phyloP scores from a whole-genome alignment of 2,888 invertebrate species.

The Ceriagrion tenellum region DNA sequence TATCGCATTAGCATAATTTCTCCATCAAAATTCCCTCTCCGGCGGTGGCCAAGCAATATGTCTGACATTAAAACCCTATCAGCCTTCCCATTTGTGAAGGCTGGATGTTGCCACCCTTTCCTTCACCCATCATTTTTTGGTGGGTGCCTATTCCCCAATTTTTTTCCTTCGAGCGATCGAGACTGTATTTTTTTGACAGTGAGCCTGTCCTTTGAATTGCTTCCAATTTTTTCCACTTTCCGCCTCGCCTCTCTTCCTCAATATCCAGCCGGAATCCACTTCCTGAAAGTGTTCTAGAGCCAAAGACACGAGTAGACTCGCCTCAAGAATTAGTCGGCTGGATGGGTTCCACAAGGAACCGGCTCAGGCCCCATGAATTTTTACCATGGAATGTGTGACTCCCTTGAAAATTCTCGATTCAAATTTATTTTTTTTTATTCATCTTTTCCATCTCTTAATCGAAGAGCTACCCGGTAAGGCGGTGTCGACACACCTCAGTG shows the following conservation, averaged over 20 bases:
- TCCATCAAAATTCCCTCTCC: conserved; percentile 47
- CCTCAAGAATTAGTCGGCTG: too few relatives aligned
- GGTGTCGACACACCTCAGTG: background rate
- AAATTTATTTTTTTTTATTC: background rate
- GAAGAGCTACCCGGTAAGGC: background rate
- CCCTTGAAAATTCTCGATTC: background rate
- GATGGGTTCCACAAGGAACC: too few relatives aligned
- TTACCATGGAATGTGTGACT: too few relatives aligned
- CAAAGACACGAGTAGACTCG: too few relatives aligned
- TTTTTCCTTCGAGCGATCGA: background rate
- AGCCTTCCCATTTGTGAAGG: background rate
- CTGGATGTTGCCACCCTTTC: background rate
- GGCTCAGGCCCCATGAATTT: too few relatives aligned
- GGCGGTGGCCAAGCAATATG: background rate
- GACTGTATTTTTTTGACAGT: background rate
- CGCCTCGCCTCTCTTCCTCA: background rate
- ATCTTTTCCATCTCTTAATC: background rate
- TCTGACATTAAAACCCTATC: conserved; percentile 31
- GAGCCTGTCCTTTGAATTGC: background rate
- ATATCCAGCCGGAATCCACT: background rate
- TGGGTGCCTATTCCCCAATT: background rate
- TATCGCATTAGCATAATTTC: conserved; percentile 39
- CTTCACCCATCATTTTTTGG: background rate
- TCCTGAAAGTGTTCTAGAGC: background rate
- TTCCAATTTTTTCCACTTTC: background rate